phyloP scores from a whole-genome alignment of 1,140 invertebrate species.

The Aricia agestis region DNA sequence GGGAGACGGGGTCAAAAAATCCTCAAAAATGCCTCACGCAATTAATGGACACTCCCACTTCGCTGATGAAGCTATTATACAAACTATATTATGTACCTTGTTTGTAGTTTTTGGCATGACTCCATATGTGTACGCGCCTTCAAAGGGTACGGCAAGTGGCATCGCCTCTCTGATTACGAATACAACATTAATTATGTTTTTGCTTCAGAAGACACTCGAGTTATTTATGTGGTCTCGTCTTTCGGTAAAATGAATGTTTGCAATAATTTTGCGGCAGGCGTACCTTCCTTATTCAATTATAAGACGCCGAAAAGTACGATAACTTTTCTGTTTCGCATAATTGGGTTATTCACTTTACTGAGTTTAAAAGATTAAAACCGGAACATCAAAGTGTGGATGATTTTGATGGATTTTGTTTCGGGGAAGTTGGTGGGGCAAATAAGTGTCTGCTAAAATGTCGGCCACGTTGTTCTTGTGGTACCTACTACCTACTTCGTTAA shows the following conservation, averaged over 20 bases:
- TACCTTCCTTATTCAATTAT: conserved; percentile 17
- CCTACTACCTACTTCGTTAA: too few relatives aligned
- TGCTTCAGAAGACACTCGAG: conserved; percentile 53
- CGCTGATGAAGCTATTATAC: too few relatives aligned
- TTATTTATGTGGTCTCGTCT: conserved; percentile 54
- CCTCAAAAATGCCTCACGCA: too few relatives aligned
- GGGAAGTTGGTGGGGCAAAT: neutral
- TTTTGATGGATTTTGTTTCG: neutral
- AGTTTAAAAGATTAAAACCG: neutral
- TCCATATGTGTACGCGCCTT: neutral
- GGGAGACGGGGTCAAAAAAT: too few relatives aligned
- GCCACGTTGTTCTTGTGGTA: too few relatives aligned
- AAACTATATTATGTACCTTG: too few relatives aligned
- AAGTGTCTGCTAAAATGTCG: neutral
- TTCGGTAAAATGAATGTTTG: conserved; percentile 56
- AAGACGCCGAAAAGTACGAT: conserved; percentile 5
- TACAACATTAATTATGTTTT: conserved; percentile 68
- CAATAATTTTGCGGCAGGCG: conserved; percentile 46
- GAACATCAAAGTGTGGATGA: neutral
- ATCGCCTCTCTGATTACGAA: conserved; percentile 59
- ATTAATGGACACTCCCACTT: too few relatives aligned
- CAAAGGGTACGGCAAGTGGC: conserved; percentile 35
- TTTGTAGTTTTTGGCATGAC: too few relatives aligned
- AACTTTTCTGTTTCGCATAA: conserved; percentile 13
- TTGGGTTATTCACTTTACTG: neutral